phyloP scores from a whole-genome alignment of 2,888 invertebrate species.

The Eubasilissa splendida region DNA sequence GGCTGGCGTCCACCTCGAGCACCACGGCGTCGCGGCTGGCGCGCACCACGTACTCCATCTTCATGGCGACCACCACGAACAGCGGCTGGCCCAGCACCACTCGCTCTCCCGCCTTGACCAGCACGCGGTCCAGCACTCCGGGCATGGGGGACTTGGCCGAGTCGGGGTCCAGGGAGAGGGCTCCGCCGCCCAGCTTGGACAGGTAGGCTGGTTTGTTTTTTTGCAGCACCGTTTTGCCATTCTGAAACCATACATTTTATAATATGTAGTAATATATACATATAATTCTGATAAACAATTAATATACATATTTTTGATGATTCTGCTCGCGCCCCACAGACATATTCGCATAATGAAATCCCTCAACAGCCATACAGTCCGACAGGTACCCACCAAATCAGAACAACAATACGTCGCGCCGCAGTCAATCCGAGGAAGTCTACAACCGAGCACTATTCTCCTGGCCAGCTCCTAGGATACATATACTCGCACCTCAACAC shows the following conservation, averaged over 20 bases:
- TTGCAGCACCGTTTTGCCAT: conserved; percentile 78
- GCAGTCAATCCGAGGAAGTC: no score
- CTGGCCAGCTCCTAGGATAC: no score
- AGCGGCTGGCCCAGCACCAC: conserved; percentile 91
- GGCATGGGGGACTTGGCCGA: conserved; percentile 94
- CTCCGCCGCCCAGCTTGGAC: conserved; percentile 65
- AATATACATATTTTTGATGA: no score
- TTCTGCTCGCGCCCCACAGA: no score
- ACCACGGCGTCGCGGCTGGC: conserved; percentile 86
- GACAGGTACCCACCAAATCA: no score
- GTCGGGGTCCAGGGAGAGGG: conserved; percentile 62
- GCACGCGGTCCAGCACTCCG: conserved; percentile 92
- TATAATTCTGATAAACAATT: no score
- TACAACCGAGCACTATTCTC: no score
- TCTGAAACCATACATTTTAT: conserved; percentile 66
- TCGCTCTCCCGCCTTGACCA: conserved; percentile 85
- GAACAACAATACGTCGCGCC: no score
- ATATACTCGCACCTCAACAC: no score
- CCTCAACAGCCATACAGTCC: no score
- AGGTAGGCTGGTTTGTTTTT: conserved; percentile 76
- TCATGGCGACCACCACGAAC: conserved; percentile 98
- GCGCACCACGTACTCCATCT: conserved; percentile 98
- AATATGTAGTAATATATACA: no score
- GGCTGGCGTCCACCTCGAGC: conserved; percentile 77
- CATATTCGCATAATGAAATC: no score